Conservation (phyloP, 2,888 invertebrate genomes). For the Chalcis sispes region DNA sequence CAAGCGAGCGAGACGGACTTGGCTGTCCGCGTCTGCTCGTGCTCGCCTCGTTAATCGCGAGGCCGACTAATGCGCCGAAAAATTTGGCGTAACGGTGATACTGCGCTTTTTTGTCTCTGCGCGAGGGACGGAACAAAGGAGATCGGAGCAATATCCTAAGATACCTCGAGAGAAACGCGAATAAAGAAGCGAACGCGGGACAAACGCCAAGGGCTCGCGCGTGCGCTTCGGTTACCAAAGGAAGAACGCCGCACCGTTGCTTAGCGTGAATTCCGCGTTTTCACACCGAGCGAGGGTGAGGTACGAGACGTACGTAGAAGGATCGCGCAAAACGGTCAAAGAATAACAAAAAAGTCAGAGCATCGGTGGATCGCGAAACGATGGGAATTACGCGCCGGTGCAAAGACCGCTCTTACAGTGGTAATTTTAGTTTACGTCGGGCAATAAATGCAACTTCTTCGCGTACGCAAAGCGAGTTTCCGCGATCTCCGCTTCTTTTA, state of each 20-base stretch:
- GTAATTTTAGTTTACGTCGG: slow-evolving; percentile 71
- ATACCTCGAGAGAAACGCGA: no score
- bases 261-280: not conserved
- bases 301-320: not conserved
- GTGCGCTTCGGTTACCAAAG: slow-evolving; percentile 29
- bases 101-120: slow-evolving; percentile 8
- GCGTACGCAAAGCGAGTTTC: slow-evolving; percentile 65
- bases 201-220: no score
- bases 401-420: slow-evolving; percentile 62
- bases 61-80: not conserved
- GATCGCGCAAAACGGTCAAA: not conserved
- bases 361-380: slow-evolving; percentile 69
- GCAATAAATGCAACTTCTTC: slow-evolving; percentile 71
- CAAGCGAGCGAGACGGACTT: no score
- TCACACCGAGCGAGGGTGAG: not conserved
- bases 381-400: slow-evolving; percentile 68
- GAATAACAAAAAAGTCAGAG: slow-evolving; percentile 70
- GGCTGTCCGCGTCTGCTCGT: no score
- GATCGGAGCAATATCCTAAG: no score
- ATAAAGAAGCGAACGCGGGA: no score
- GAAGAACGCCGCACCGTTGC: no score
- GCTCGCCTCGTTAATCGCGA: not conserved
- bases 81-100: slow-evolving; percentile 13
- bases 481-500: slow-evolving; percentile 59
- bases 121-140: not conserved